Evolutionary conservation across 2,113 vertebrate species (phyloP).

Genomic region (Ptyas mucosa): DNA sequence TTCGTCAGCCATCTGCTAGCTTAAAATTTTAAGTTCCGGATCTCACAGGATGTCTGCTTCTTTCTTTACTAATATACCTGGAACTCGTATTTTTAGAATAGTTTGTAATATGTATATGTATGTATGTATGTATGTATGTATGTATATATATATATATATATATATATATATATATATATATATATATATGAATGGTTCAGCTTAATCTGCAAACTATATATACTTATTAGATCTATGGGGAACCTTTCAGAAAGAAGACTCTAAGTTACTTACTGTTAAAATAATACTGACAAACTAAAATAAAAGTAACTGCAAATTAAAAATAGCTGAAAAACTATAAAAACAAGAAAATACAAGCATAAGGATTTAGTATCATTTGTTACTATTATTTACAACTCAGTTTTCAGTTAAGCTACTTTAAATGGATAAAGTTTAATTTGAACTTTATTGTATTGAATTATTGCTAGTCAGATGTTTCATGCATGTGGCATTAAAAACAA

Average conservation of each 20-base stretch:
- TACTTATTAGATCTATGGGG: not conserved
- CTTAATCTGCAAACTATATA: not conserved
- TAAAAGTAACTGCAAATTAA: not conserved
- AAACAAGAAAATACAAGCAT: not conserved
- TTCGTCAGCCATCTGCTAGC: no score
- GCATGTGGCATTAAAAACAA: not conserved
- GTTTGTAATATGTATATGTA: no score
- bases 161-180: not conserved
- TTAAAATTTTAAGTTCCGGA: no score
- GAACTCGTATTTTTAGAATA: no score
- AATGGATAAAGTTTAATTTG: not conserved
- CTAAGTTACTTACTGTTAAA: not conserved
- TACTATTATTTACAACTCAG: not conserved
- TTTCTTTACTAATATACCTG: no score
- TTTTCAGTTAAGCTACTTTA: not conserved
- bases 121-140: no score
- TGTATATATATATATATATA: no score
- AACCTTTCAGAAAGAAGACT: not conserved
- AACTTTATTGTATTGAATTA: not conserved
- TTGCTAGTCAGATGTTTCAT: not conserved
- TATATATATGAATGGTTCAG: not conserved
- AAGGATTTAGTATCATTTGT: not conserved
- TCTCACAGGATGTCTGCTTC: no score
- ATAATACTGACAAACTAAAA: not conserved
- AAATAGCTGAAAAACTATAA: not conserved